Percentiles rank a stretch among this genome's conserved stretches.
These are phyloP conservation scores for Thunnus albacares DNA, from an alignment of 2,797 vertebrate species.

Conservation along the genomic window DNA sequence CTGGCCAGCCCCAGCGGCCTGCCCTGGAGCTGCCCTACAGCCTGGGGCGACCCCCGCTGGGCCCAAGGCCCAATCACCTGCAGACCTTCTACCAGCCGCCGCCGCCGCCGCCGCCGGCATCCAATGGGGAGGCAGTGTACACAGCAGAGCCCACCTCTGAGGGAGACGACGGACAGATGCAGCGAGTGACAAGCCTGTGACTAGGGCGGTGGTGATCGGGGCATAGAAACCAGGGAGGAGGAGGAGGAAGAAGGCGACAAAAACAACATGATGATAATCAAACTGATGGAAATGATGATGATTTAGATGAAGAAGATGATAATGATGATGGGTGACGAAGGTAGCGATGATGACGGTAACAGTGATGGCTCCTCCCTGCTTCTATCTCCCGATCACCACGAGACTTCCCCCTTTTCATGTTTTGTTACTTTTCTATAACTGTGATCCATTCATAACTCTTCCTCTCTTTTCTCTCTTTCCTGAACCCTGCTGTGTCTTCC, in stretches of 20 bases:
- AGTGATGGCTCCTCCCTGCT: slow-evolving; percentile 83
- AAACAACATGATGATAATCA: slow-evolving; percentile 28
- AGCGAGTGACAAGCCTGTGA: slow-evolving; percentile 97
- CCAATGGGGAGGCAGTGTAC: slow-evolving; percentile 90
- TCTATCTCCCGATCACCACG: slow-evolving; percentile 86
- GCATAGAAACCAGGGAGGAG: slow-evolving; percentile 83
- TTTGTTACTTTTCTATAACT: slow-evolving; percentile 80
- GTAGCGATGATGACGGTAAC: slow-evolving; percentile 42
- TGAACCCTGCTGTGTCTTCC: slow-evolving; percentile 70
- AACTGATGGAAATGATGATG: slow-evolving; percentile 42
- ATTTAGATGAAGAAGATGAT: slow-evolving; percentile 38
- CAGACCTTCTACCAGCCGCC: slow-evolving; percentile 94
- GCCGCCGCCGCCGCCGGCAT: slow-evolving; percentile 75
- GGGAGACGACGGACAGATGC: slow-evolving; percentile 95
- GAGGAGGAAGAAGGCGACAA: slow-evolving; percentile 42
- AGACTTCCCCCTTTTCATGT: slow-evolving; percentile 73
- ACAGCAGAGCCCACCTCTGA: slow-evolving; percentile 88
- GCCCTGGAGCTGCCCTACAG: slow-evolving; percentile 91
- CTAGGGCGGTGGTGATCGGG: slow-evolving; percentile 90
- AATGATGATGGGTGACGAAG: slow-evolving; percentile 29
- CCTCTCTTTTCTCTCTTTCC: slow-evolving; percentile 42
- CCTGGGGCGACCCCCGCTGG: slow-evolving; percentile 90
- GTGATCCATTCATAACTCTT: slow-evolving; percentile 73
- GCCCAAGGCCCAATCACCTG: slow-evolving; percentile 90
- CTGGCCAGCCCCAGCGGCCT: slow-evolving; percentile 79